Evolutionary conservation across 2,113 vertebrate species (phyloP).

Genomic region (Zosterops lateralis): DNA sequence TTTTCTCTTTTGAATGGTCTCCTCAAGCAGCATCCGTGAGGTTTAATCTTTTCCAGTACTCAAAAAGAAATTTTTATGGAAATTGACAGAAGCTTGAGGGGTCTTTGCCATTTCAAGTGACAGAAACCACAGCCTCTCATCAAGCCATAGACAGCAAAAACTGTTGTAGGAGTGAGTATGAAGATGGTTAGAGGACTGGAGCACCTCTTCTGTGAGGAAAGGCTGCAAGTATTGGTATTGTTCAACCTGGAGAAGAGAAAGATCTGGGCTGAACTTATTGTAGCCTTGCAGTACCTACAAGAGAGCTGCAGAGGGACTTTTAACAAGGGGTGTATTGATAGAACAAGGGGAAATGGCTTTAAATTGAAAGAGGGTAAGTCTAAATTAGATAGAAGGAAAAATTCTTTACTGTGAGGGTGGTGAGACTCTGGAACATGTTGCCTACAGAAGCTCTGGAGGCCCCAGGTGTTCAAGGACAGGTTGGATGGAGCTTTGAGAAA

Average conservation of each 20-base stretch:
- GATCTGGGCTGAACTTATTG: background rate
- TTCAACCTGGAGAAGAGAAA: background rate
- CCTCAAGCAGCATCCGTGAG: background rate
- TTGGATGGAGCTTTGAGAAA: background rate
- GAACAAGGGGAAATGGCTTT: background rate
- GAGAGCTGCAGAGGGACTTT: background rate
- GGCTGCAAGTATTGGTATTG: background rate
- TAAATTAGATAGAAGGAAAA: background rate
- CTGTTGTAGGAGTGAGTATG: accelerated
- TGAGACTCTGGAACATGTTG: background rate
- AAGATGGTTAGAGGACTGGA: background rate
- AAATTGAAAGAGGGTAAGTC: background rate
- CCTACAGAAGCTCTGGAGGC: background rate
- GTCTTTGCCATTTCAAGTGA: background rate
- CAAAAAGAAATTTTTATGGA: background rate
- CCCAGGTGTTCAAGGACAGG: too few relatives aligned
- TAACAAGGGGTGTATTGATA: background rate
- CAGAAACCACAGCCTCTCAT: background rate
- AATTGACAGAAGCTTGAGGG: background rate
- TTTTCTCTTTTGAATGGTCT: background rate
- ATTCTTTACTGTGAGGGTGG: background rate
- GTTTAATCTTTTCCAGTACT: background rate
- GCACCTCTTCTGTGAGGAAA: background rate
- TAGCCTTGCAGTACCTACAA: background rate
- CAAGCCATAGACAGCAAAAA: background rate